Base-by-base conservation (phyloP, 2,113 vertebrate species). In the Seriola quinqueradiata region DNA sequence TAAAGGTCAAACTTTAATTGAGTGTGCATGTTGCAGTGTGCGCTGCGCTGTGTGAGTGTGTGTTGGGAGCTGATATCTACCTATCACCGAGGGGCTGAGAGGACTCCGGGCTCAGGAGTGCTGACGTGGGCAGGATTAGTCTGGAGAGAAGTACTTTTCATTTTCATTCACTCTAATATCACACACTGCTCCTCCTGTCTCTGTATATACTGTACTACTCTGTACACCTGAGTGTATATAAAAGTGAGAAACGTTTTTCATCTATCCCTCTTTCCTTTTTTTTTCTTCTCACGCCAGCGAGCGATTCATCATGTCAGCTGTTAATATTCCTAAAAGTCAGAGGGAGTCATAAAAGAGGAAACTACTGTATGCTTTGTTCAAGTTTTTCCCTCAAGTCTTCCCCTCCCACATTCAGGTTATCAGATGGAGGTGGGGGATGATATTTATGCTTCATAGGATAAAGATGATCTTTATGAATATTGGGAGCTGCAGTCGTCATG, bases 1-100 rank as follows among this genome's bases (percentile, higher is more conserved):
- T 76, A 82, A 28, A 89, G 84, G 70, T 95, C 92, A 93, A 83
- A 42, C 90, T 94, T 94, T 95, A 96, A 96, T 95, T 94, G 94
- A 95, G 92, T 93, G 91, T 90, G 67, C 83, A 86, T 79, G 80
- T 83, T 82, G 75, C 57, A 87, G 70, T 77, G 61, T 58, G 85
- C 34, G 50, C 69, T 65, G 64, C 19, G 9, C 9, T 21, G 21
- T 38, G 40, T 42, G 40, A 10, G 40, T 82, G 75, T 14, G 60
- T 75, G 46, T 58, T 1, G 21, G 36, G 23, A 40, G 40, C 13
- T 13, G 60, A 23, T 70, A 57, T 72, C 60, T 72, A 75, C 50
- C 94, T 89, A 89, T 87, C 89, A 87, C 86, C 84, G 87, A 70
- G 72, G 77, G 81, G 83, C 90, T 92, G 90, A 95, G 89, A 94